These are phyloP conservation scores for Ichneumon xanthorius DNA, from an alignment of 2,888 invertebrate species.

Conservation along the genomic window DNA sequence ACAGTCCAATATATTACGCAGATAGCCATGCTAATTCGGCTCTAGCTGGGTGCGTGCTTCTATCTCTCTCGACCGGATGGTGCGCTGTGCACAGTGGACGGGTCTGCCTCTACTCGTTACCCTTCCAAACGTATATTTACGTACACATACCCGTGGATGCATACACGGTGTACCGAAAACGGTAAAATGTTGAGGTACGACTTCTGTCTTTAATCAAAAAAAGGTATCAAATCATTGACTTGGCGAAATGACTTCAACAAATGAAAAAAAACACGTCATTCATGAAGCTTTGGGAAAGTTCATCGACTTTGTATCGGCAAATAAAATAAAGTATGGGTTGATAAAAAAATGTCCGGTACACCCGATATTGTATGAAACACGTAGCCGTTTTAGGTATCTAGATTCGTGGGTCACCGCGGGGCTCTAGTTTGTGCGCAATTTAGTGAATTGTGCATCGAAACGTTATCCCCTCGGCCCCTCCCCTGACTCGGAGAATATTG, in stretches of 20 bases:
- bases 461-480: neutral
- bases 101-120: neutral
- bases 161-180: constrained; percentile 10
- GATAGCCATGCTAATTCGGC: constrained; percentile 82
- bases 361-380: neutral
- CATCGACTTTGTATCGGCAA: neutral
- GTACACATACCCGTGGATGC: neutral
- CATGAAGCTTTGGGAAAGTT: too few relatives aligned
- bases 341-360: neutral
- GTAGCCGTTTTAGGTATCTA: neutral
- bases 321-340: neutral
- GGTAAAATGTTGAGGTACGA: neutral
- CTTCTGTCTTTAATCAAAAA: neutral
- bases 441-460: neutral
- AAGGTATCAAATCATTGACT: neutral
- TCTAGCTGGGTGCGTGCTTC: constrained; percentile 69
- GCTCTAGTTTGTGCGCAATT: neutral
- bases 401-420: neutral
- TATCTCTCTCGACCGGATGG: constrained; percentile 62
- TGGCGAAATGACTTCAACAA: too few relatives aligned
- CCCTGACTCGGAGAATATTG: neutral
- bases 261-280: too few relatives aligned
- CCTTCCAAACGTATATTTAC: constrained; percentile 10
- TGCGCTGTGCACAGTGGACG: constrained; percentile 59
- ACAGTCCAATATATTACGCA: constrained; percentile 81